Evolutionary conservation across 1,140 invertebrate species (phyloP).

Genomic region (Brachionus manjavacas): DNA sequence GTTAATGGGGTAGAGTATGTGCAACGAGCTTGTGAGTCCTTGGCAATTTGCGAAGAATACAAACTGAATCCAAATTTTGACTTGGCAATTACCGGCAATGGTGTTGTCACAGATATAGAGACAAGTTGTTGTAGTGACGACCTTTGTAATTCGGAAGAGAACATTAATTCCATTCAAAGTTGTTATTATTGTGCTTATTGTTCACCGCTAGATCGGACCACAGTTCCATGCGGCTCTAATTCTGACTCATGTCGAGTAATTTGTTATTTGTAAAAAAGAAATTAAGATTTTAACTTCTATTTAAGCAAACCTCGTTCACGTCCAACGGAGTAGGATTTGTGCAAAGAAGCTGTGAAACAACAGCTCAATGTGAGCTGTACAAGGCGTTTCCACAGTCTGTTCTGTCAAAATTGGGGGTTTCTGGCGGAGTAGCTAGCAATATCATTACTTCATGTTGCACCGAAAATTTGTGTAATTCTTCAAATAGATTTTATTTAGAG

Average conservation of each 20-base stretch:
- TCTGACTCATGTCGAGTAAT: conserved; percentile 6
- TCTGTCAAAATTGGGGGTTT: neutral
- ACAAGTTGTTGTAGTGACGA: conserved; percentile 17
- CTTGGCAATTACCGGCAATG: neutral
- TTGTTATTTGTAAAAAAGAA: neutral
- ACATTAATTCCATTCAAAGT: neutral
- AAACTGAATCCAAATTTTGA: neutral
- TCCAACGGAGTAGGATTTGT: conserved; percentile 4
- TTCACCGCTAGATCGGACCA: neutral
- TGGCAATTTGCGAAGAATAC: conserved; percentile 3
- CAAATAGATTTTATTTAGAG: neutral
- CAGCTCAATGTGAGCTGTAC: neutral
- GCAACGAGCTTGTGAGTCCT: neutral
- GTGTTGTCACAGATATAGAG: neutral
- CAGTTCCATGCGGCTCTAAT: neutral
- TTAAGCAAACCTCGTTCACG: neutral
- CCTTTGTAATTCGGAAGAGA: neutral
- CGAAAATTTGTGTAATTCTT: conserved; percentile 15
- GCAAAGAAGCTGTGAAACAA: conserved; percentile 20
- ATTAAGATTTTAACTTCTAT: neutral
- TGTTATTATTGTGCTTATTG: conserved; percentile 30
- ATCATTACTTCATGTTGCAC: neutral
- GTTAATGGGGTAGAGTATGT: neutral
- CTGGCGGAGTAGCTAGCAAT: conserved; percentile 7
- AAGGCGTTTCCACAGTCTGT: neutral